phyloP scores from a whole-genome alignment of 37 sponge, comb jelly and placozoan genomes.

The Chondrilla cf. caribensis region DNA sequence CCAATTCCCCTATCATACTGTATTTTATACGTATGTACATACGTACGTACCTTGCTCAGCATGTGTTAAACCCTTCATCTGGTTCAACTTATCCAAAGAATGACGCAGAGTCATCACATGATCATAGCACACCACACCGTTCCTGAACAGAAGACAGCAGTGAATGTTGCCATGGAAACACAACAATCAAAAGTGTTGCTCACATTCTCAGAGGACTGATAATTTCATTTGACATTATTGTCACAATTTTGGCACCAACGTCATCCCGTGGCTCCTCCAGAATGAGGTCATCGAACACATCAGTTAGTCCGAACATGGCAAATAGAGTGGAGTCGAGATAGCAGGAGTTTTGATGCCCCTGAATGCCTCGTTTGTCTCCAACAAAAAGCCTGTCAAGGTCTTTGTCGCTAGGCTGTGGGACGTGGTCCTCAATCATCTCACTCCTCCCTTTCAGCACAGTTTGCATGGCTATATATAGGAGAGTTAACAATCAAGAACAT shows the following conservation, averaged over 20 bases:
- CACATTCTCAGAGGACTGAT: conserved; percentile 83
- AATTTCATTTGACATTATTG: conserved; percentile 64
- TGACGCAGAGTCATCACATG: conserved; percentile 71
- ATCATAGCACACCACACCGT: conserved; percentile 62
- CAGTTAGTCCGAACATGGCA: conserved; percentile 86
- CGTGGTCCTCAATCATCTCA: neutral
- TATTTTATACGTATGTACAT: neutral
- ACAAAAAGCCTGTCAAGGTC: conserved; percentile 17
- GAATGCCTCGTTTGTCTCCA: conserved; percentile 73
- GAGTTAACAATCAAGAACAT: too few relatives aligned
- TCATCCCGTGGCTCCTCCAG: conserved; percentile 16
- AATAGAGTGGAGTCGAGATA: conserved; percentile 95
- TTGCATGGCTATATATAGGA: neutral
- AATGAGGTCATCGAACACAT: conserved; percentile 72
- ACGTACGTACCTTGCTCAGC: conserved; percentile 72
- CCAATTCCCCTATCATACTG: too few relatives aligned
- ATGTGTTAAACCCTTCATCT: conserved; percentile 68
- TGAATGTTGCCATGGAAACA: too few relatives aligned
- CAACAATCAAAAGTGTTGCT: neutral
- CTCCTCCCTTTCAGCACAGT: neutral
- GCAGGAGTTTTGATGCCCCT: conserved; percentile 97
- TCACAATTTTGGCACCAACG: neutral
- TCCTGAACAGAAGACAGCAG: too few relatives aligned
- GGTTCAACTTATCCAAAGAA: conserved; percentile 48
- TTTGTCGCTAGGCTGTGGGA: neutral